Evolutionary conservation across 2,888 invertebrate species (phyloP), one percentile per base, ranked within the genome.

Genomic region (Agelastica alni): DNA sequence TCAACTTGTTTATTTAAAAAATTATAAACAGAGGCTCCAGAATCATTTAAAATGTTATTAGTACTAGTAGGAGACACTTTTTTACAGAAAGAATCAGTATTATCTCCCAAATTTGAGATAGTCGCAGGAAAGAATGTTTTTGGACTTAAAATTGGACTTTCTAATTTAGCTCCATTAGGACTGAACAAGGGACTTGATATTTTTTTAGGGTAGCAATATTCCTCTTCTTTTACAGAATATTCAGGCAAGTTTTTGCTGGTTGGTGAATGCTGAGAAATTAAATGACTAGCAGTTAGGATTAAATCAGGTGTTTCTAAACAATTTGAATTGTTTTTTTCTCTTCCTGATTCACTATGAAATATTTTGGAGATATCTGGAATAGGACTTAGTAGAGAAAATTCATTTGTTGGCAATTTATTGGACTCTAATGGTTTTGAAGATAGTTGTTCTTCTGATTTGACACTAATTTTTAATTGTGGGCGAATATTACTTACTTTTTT

Each of bases 1-100:
- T 64, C 60, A 58, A 67, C 71, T 2, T 69, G 45, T 39, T 71
- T 75, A 22, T 78, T 77, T 47, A 76, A 77, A 69, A 86, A 85
- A 52, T 80, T 79, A 70, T 82, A 88, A 56, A 85, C 83, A 65
- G 86, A 79, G 12, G 84, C 82, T 10, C 58, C 59, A n/a, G 87
- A 85, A 52, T 85, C 86, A 72, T 83, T 85, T 22, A 85, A 81
- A 67, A 88, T 87, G 65, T 85, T 83, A 70, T 86, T 86, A 44
- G 60, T 60, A 36, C 63, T 60, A 39, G 64, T 64, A 1, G 64
- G 59, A 4, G 65, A 67, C 12, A 67, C 58, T 36, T 46, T 52
- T 36, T 65, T 66, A 6, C 43, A 34, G 14, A 54, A 57, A 13
- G 47, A 31, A 17, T 48, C 47, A 18, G 56, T 48, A 6, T 48